Percentiles rank a stretch among this genome's conserved stretches.
These are phyloP conservation scores for Epizoanthus stellaris DNA, from an alignment of 92 coral and sea anemone species.

Conservation along the genomic window DNA sequence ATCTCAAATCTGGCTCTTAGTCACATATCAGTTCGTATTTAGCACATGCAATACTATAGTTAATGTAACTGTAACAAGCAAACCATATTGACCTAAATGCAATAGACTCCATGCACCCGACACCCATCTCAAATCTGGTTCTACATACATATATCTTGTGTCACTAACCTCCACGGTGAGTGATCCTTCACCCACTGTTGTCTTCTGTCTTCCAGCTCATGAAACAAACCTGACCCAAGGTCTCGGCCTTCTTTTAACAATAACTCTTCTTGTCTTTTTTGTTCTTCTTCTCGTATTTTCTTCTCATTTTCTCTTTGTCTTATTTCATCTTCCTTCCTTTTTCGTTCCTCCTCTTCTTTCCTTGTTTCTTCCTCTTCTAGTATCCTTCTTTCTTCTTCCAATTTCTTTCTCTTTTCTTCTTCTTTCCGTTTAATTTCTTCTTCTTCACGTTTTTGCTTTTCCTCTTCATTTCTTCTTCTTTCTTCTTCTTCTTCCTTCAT, in stretches of 20 bases:
- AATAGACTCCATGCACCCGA: too few relatives aligned
- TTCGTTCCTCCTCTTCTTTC: slow-evolving; percentile 32
- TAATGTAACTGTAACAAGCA: too few relatives aligned
- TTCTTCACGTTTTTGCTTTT: slow-evolving; percentile 36
- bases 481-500: slow-evolving; percentile 25
- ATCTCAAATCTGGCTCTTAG: too few relatives aligned
- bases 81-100: too few relatives aligned
- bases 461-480: slow-evolving; percentile 29
- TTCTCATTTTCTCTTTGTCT: slow-evolving; percentile 9
- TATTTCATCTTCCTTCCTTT: slow-evolving; percentile 22
- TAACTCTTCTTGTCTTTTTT: slow-evolving; percentile 31
- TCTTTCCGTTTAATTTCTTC: slow-evolving; percentile 11
- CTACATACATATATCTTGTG: too few relatives aligned
- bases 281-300: slow-evolving; percentile 11
- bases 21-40: too few relatives aligned
- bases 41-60: too few relatives aligned
- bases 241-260: slow-evolving; percentile 34
- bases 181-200: slow-evolving; percentile 82
- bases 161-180: slow-evolving; percentile 81
- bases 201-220: slow-evolving; percentile 66
- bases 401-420: slow-evolving; percentile 31
- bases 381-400: slow-evolving; percentile 33
- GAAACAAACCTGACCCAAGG: slow-evolving; percentile 38
- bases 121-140: too few relatives aligned
- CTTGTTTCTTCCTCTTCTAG: slow-evolving; percentile 27